Base-by-base conservation (phyloP, 2,113 vertebrate species). In the Hystrix cristata region DNA sequence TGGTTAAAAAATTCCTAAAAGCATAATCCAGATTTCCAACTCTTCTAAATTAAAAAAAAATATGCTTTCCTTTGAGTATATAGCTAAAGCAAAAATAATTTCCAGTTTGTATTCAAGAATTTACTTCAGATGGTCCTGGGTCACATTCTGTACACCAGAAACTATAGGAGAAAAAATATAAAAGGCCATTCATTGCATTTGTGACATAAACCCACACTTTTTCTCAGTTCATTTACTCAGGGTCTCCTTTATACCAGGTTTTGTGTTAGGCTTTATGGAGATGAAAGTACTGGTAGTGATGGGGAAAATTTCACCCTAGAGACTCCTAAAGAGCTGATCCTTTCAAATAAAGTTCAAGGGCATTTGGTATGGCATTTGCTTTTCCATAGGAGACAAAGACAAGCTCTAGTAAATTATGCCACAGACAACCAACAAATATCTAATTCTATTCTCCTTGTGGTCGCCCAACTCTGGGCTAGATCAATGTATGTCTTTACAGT, bases 291-390 rank as follows among this genome's bases (percentile, higher is more conserved):
- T 51, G 23, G 31, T 72, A 86, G 86, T 0, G 0, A 81, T 55
- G 43, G 64, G 55, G 43, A 90, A 83, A 97, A 87, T 94, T 80
- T 93, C 25, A 95, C 76, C 59, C 90, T 27, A 71, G 80, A 96
- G 4, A 13, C 72, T 2, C 4, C 21, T 25, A 82, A 96, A 69
- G 1, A 69, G 91, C 80, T 94, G 69, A 83, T 96, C 71, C 48
- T 94, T 96, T 94, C 71, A 93, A 94, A 89, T 88, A 53, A 92
- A 96, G 60, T 95, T 96, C 92, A 95, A 95, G 88, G 94, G 67
- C 91, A 96, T 90, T 95, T 94, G 85, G 60, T 55, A 65, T 83
- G 80, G 9, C n/a, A 60, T 87, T 96, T 91, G 34, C 62, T 95
- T 19, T 95, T 87, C 72, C 85, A 81, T 15, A 85, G 53, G 29